A percentile compares a stretch with the other conserved stretches of the same genome.
phyloP scores from a whole-genome alignment of 2,113 vertebrate species.

The Lonchura striata region DNA sequence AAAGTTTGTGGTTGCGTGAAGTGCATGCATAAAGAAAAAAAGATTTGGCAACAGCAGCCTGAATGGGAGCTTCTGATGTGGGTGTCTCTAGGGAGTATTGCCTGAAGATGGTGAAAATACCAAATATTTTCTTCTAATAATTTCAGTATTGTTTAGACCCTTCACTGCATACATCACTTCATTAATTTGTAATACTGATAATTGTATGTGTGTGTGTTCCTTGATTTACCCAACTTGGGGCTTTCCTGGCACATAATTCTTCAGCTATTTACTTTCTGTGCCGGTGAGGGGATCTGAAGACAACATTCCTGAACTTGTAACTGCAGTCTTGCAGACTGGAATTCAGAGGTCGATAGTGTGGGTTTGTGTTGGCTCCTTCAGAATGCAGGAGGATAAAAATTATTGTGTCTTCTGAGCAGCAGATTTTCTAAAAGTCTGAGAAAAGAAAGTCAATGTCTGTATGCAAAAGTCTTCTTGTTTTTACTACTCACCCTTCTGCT shows the following conservation, averaged over 20 bases:
- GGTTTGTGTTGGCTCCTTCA: not conserved
- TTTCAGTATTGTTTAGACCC: not conserved
- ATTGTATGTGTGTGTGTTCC: not conserved
- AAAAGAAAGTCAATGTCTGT: not conserved
- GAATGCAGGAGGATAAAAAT: not conserved
- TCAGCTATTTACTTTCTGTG: not conserved
- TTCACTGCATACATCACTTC: not conserved
- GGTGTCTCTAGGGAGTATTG: not conserved
- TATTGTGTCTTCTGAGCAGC: not conserved
- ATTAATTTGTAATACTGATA: not conserved
- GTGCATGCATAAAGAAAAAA: not conserved
- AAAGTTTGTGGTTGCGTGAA: not conserved
- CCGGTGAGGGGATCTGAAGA: not conserved
- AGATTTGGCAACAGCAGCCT: not conserved
- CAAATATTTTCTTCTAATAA: not conserved
- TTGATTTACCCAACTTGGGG: not conserved
- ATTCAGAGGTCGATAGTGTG: not conserved
- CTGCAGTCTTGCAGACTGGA: not conserved
- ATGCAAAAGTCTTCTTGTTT: not conserved
- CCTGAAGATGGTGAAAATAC: not conserved
- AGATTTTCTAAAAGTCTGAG: not conserved
- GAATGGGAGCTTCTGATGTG: not conserved
- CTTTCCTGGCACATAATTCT: not conserved
- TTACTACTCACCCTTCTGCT: not conserved
- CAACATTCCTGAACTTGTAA: not conserved